A percentile compares a stretch with the other conserved stretches of the same genome.
Evolutionary conservation across 92 coral and sea anemone genomes (phyloP).

Genomic region (Pocillopora meandrina): DNA sequence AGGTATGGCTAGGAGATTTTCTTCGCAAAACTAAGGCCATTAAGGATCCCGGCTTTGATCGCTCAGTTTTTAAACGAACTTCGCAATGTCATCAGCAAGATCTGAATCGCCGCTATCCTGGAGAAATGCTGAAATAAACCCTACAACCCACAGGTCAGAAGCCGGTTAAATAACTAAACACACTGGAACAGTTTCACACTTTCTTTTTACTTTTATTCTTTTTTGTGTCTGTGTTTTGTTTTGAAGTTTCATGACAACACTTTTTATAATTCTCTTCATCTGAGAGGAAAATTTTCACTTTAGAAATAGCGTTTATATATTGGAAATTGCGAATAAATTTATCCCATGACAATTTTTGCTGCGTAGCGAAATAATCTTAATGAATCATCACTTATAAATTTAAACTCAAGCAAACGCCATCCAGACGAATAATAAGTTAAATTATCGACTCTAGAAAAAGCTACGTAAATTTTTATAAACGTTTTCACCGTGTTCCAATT

Average conservation of each 20-base stretch:
- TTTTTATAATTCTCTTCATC: no score
- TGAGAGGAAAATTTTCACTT: neutral
- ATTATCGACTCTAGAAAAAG: conserved; percentile 12
- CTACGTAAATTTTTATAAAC: conserved; percentile 1
- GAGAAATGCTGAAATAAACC: neutral
- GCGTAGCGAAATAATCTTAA: neutral
- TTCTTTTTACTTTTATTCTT: neutral
- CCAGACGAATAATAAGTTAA: conserved; percentile 1
- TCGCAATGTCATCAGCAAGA: no score
- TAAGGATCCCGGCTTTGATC: no score
- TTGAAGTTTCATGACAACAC: neutral
- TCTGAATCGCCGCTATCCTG: neutral
- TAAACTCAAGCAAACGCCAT: neutral
- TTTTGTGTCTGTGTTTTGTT: neutral
- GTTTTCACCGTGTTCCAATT: neutral
- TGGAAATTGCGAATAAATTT: neutral
- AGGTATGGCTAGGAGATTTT: no score
- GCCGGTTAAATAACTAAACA: neutral
- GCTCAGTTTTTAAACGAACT: no score
- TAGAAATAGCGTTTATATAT: neutral
- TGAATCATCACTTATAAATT: neutral
- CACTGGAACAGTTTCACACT: neutral
- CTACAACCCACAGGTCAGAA: neutral
- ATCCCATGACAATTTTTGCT: neutral
- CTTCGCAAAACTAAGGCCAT: no score